Evolutionary conservation across 64 coral and sea anemone species (phyloP).

Genomic region (Porites lutea): DNA sequence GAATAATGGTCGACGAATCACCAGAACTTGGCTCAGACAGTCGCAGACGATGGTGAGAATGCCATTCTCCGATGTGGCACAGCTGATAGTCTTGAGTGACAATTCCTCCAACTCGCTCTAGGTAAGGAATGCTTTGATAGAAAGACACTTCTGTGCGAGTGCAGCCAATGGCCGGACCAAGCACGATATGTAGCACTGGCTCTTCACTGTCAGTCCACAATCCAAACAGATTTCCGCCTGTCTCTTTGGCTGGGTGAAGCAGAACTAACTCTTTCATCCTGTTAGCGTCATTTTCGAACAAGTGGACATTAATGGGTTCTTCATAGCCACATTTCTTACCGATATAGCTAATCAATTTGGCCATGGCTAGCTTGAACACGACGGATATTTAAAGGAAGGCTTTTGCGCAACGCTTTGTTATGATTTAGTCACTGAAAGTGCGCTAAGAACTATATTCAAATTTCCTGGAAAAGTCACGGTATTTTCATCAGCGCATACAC

Average conservation of each 20-base stretch:
- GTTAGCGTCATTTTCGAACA: conserved; percentile 62
- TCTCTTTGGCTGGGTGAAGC: conserved; percentile 61
- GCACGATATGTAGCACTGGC: conserved; percentile 62
- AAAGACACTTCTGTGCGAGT: conserved; percentile 69
- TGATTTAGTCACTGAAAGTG: too few relatives aligned
- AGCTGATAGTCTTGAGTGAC: conserved; percentile 59
- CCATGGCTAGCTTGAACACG: not conserved
- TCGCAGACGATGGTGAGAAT: conserved; percentile 73
- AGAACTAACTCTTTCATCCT: conserved; percentile 28
- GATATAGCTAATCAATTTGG: not conserved
- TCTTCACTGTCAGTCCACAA: conserved; percentile 64
- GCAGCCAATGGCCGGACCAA: conserved; percentile 72
- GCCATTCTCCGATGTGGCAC: conserved; percentile 94
- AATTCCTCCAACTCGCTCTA: conserved; percentile 55
- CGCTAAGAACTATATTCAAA: too few relatives aligned
- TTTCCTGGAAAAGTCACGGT: too few relatives aligned
- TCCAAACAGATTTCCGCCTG: conserved; percentile 90
- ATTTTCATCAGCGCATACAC: too few relatives aligned
- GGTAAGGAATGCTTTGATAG: conserved; percentile 77
- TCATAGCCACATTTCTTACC: not conserved
- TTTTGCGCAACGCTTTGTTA: too few relatives aligned
- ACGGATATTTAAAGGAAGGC: too few relatives aligned
- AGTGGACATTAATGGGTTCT: not conserved
- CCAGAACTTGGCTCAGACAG: conserved; percentile 72
- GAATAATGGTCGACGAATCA: conserved; percentile 65